Base-by-base conservation (phyloP, 2,113 vertebrate species). In the Eclectus roratus region DNA sequence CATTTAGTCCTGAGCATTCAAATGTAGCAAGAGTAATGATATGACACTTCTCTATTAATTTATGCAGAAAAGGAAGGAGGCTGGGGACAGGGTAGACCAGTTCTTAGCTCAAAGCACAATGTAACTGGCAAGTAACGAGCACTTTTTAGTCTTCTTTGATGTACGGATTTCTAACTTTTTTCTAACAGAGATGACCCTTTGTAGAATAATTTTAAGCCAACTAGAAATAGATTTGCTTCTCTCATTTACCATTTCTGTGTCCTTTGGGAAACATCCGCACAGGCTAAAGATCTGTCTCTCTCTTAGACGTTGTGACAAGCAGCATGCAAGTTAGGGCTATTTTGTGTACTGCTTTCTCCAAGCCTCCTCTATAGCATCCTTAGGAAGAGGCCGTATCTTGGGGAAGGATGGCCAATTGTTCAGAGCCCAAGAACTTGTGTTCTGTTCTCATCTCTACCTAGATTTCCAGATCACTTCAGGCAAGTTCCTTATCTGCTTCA, bases 31-130 rank as follows among this genome's bases (percentile, higher is more conserved):
- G 88, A 78, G 47, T 92, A 92, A 92, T 85, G 77, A 85, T 80
- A 39, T 93, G 84, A 96, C 91, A 92, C 58, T 79, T 94, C 44
- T 79, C 52, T 95, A 35, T 50, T 88, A 87, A 96, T 93, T 94
- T 87, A 96, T 95, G 77, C 92, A 92, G 83, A 41, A 77, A 74
- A 89, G n/a, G 43, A 80, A 92, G 49, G 76, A 88, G 80, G 37
- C 65, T 94, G 79, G 80, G 92, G 91, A 93, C 3, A 1, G 31
- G 49, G 52, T 63, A 86, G 77, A 53, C 65, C 70, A 90, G 68
- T 43, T 49, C 56, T 89, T n/a, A 73, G 74, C 91, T 91, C 58
- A 88, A 72, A 92, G 82, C 64, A 13, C 65, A 69, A 33, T 9
- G 24, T 41, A 81, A 56, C 77, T 89, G 83, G 61, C 76, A 93